Base-by-base conservation (phyloP, 2,888 invertebrate species). In the Branchipolynoe longqiensis region DNA sequence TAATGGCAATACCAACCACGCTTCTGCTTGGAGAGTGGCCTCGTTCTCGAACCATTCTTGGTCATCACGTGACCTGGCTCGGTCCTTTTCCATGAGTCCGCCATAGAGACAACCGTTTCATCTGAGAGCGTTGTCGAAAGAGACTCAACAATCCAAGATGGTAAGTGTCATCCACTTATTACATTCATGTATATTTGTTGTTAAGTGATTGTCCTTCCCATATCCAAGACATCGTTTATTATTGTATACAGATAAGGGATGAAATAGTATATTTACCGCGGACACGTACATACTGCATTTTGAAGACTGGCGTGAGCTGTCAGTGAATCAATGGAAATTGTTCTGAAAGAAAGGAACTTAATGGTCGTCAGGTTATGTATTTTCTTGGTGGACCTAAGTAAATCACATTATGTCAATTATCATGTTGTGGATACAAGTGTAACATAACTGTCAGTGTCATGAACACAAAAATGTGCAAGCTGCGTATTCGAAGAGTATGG, bases 131-230 rank as follows among this genome's bases (percentile, higher is more conserved):
- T 90, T 89, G 89, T 88, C 89, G 88, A 88, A 89, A 89, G 89
- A 91, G 89, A 89, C 90, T 89, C 82, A 86, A 86, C 62, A 84
- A 92, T 92, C 92, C 91, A 93, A 92, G 88, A 93, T 93, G 93
- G 93, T 93, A 90, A 87, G 92, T 86, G 40, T 33, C 58, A 82
- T 86, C 84, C 58, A 36, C 69, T 2, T 25, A n/a, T 74, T 58
- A 73, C 38, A 33, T 73, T 14, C 1, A 36, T 40, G 0, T 28
- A 4, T 14, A 3, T 8, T 0, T 54, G n/a, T 48, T n/a, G 33
- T 18, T 31, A 4, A 84, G 31, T 28, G 22, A 54, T 4, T 84
- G 33, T 58, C 36, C 56, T 58, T 3, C 18, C 36, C 33, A n/a
- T n/a, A 33, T 54, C 18, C 8, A 2, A 22, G 14, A 33, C n/a